These are phyloP conservation scores for Pelmatolapia mariae DNA, from an alignment of 2,113 vertebrate genomes.

Conservation along the genomic window DNA sequence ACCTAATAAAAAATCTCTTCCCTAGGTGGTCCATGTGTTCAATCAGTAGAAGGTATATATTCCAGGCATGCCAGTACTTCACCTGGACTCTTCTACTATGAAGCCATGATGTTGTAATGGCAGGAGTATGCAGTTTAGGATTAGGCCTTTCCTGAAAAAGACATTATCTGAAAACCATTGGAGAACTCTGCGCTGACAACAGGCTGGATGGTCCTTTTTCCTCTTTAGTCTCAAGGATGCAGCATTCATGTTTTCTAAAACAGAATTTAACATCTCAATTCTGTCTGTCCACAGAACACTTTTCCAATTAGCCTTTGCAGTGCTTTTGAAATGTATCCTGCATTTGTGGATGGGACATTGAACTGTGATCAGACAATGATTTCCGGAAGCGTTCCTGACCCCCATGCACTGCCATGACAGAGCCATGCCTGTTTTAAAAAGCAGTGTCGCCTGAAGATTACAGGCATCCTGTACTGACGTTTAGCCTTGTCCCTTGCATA, in stretches of 20 bases:
- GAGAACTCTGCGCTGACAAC: not conserved
- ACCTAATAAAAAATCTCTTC: not conserved
- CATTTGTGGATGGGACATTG: not conserved
- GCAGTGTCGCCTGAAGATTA: not conserved
- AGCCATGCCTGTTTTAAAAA: not conserved
- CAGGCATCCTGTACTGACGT: not conserved
- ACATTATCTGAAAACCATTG: not conserved
- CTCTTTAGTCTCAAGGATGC: not conserved
- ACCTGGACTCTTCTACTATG: not conserved
- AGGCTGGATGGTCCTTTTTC: not conserved
- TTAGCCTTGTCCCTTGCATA: not conserved
- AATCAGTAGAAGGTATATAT: not conserved
- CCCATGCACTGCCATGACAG: not conserved
- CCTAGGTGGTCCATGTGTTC: not conserved
- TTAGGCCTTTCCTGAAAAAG: not conserved
- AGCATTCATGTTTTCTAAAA: not conserved
- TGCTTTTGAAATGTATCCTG: not conserved
- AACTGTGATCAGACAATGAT: not conserved
- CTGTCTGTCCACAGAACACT: not conserved
- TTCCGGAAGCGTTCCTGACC: not conserved
- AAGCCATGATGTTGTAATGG: not conserved
- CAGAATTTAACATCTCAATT: not conserved
- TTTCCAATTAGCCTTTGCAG: not conserved
- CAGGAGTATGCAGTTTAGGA: accelerated
- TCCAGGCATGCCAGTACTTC: not conserved